A percentile compares a stretch with the other conserved stretches of the same genome.
phyloP scores from a whole-genome alignment of 2,888 invertebrate species.

The Volucella inflata region DNA sequence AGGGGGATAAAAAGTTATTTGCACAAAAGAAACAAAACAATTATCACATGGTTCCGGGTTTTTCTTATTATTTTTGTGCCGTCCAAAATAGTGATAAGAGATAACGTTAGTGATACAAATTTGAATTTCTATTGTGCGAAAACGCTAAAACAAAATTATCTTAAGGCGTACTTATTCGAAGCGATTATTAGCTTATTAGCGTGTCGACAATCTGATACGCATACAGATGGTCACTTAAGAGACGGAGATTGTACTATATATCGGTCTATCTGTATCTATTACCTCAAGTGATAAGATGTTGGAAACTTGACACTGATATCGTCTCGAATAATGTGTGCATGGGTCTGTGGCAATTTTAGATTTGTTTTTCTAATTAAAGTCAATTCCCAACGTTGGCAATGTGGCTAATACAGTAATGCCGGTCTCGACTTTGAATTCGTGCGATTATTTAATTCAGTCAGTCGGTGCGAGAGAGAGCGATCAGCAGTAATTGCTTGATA shows the following conservation, averaged over 20 bases:
- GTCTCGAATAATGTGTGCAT: not conserved
- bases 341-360: constrained; percentile 6
- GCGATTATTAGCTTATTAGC: constrained; percentile 16
- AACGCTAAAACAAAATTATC: not conserved
- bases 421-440: not conserved
- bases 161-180: constrained; percentile 31
- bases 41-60: constrained; percentile 6
- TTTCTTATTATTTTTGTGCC: not conserved
- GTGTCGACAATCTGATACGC: constrained; percentile 17
- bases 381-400: not conserved
- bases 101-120: constrained; percentile 14
- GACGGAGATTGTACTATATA: not conserved
- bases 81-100: constrained; percentile 4
- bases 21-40: not conserved
- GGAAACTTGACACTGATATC: constrained; percentile 6
- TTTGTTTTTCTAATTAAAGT: constrained; percentile 28
- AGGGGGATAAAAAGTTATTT: not conserved
- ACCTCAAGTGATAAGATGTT: constrained; percentile 3
- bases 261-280: not conserved
- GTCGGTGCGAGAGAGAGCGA: not conserved
- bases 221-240: constrained; percentile 19
- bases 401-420: not conserved
- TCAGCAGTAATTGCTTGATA: constrained; percentile 2
- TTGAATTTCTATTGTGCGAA: constrained; percentile 8
- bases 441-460: not conserved